Conservation (phyloP, 2,113 vertebrate genomes). For the Leiothrix lutea region DNA sequence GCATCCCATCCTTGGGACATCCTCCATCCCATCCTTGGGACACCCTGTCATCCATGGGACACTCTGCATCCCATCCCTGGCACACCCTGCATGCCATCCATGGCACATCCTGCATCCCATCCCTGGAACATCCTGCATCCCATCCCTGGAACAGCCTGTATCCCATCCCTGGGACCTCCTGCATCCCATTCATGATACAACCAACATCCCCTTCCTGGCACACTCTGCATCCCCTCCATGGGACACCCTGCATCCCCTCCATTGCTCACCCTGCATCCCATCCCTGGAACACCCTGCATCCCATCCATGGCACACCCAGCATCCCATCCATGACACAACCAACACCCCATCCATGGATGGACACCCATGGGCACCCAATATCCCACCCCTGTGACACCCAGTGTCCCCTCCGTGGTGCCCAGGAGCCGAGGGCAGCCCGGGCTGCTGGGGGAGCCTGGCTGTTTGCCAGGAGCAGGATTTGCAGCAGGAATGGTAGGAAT, state of each 20-base stretch:
- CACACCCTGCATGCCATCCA: background rate
- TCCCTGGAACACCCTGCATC: background rate
- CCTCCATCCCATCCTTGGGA: background rate
- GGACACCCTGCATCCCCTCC: accelerated
- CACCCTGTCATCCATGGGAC: too few species aligned
- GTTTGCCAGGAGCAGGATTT: background rate
- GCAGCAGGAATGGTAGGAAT: background rate
- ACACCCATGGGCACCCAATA: too few species aligned
- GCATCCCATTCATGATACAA: too few species aligned
- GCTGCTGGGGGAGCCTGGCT: background rate
- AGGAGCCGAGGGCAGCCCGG: background rate
- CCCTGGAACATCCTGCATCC: background rate
- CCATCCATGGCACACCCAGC: too few species aligned
- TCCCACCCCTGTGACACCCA: background rate
- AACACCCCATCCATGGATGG: too few species aligned
- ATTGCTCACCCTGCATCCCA: background rate
- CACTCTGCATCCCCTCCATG: accelerated
- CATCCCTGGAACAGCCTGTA: accelerated
- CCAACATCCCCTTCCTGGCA: background rate
- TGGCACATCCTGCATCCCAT: background rate
- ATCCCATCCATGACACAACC: too few species aligned
- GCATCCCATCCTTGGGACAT: background rate
- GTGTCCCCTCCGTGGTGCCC: background rate
- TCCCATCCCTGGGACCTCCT: background rate
- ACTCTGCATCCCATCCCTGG: background rate